Evolutionary conservation across 2,113 vertebrate species (phyloP).

Genomic region (Corythornis vintsioides): DNA sequence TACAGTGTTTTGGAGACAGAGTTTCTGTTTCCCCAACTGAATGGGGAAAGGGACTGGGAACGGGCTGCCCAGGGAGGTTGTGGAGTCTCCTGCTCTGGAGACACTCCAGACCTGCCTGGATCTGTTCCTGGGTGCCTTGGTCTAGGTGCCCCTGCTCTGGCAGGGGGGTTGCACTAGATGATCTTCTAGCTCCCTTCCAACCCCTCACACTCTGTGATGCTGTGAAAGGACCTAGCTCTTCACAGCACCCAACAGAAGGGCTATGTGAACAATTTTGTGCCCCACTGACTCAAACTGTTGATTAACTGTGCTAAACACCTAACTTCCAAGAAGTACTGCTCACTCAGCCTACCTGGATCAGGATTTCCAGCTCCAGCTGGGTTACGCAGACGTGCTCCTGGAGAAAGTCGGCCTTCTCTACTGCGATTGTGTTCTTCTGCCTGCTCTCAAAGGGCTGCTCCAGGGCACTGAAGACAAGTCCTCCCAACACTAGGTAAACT

Average conservation of each 20-base stretch:
- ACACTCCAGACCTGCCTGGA: no score
- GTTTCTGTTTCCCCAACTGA: background rate
- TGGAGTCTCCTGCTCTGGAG: no score
- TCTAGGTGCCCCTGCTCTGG: no score
- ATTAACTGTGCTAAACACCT: no score
- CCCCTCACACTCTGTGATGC: no score
- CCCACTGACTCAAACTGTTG: background rate
- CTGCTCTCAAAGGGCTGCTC: slow-evolving; percentile 92
- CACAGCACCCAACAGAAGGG: background rate
- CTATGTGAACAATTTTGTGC: background rate
- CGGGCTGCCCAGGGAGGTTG: no score
- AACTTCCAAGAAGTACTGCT: background rate
- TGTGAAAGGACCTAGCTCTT: background rate
- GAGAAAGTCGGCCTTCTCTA: slow-evolving; percentile 91
- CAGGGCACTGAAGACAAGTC: slow-evolving; percentile 88
- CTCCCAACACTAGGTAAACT: slow-evolving; percentile 89
- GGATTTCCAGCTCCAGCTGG: slow-evolving; percentile 84
- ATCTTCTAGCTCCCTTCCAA: no score
- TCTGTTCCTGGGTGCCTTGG: no score
- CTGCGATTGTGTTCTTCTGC: slow-evolving; percentile 88
- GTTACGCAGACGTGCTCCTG: slow-evolving; percentile 86
- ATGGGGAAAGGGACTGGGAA: background rate
- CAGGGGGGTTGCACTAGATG: no score
- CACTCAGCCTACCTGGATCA: slow-evolving; percentile 86
- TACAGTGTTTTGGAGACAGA: background rate